Percentiles rank a stretch among this genome's conserved stretches.
Evolutionary conservation across 1,140 invertebrate species (phyloP).

Genomic region (honey bee (Apis mellifera)): DNA sequence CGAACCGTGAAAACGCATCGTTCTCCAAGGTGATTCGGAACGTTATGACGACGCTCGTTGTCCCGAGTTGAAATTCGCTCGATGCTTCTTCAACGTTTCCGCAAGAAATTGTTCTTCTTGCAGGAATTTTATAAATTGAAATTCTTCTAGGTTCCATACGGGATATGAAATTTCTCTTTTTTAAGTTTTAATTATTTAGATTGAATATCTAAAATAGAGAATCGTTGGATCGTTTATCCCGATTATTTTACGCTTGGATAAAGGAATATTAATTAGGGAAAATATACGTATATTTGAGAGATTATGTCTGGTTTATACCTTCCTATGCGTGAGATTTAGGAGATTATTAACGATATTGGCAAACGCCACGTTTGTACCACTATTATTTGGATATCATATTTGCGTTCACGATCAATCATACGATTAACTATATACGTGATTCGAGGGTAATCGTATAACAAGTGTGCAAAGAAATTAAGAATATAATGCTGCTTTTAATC

Average conservation of each 20-base stretch:
- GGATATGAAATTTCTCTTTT: too few species aligned
- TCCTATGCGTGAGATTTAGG: too few species aligned
- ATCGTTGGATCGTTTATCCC: background rate
- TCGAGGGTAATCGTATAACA: background rate
- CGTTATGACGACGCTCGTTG: background rate
- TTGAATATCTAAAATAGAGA: background rate
- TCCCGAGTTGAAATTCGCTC: too few species aligned
- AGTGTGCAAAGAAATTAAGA: too few species aligned
- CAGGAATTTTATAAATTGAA: too few species aligned
- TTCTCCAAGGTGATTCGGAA: background rate
- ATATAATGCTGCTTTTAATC: too few species aligned
- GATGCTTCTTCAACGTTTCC: background rate
- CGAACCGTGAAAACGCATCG: constrained; percentile 13
- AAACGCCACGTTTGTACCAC: background rate
- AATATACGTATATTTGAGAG: background rate
- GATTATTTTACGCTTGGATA: background rate
- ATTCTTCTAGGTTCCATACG: too few species aligned
- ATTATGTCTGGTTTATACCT: background rate
- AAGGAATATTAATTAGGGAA: background rate
- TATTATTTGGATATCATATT: background rate
- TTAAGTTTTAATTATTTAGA: too few species aligned
- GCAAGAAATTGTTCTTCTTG: background rate
- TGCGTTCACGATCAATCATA: background rate
- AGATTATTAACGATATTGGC: background rate
- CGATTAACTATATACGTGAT: background rate